Evolutionary conservation across 2,888 invertebrate species (phyloP).

Genomic region (Ophion ventricosus): DNA sequence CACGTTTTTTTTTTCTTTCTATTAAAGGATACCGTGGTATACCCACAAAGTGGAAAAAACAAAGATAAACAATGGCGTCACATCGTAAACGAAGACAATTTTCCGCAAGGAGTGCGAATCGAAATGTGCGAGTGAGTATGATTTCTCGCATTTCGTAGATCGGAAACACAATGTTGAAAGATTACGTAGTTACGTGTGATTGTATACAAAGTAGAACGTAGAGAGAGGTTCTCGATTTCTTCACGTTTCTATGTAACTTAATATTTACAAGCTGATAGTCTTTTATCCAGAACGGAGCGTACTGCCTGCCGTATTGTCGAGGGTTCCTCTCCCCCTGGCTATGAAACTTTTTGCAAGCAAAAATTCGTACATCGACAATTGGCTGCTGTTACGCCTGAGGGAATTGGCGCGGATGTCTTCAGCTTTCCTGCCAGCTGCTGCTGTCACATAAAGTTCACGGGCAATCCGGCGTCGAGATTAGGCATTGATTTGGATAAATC

Average conservation of each 20-base stretch:
- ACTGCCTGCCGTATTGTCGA: conserved; percentile 79
- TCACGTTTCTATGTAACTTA: neutral
- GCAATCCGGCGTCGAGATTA: conserved; percentile 64
- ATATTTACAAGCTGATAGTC: neutral
- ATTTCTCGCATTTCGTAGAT: neutral
- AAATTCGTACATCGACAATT: conserved; percentile 85
- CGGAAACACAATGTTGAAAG: neutral
- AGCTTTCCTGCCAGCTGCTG: conserved; percentile 91
- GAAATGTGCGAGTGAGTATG: conserved; percentile 89
- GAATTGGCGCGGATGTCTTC: conserved; percentile 84
- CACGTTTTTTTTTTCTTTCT: no score
- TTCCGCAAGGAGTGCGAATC: conserved; percentile 89
- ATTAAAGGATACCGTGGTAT: conserved; percentile 84
- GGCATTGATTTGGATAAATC: conserved; percentile 48
- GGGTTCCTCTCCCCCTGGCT: conserved; percentile 81
- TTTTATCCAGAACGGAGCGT: conserved; percentile 74
- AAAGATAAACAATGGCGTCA: conserved; percentile 88
- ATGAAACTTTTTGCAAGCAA: conserved; percentile 85
- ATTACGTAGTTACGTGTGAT: no score
- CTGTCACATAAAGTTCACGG: conserved; percentile 84
- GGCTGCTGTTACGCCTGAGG: conserved; percentile 84
- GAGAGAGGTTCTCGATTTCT: neutral
- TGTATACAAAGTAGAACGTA: neutral
- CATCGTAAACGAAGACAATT: conserved; percentile 88
- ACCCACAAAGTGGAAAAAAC: conserved; percentile 87